These are phyloP conservation scores for Agonopterix heracliana DNA, from an alignment of 2,888 invertebrate genomes.

Conservation along the genomic window DNA sequence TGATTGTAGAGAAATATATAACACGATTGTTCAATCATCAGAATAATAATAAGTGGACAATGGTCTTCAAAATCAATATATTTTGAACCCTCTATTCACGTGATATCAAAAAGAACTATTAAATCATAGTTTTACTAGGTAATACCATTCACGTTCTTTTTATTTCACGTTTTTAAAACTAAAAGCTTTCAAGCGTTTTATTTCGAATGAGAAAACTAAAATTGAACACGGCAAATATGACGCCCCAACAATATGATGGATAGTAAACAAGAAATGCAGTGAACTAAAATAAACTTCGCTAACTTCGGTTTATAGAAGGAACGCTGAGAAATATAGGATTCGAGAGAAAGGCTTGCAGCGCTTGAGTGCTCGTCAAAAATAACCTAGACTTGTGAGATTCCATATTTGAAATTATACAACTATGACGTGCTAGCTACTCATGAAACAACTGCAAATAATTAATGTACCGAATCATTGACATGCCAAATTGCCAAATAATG, in stretches of 20 bases:
- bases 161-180: neutral
- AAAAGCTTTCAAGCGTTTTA: constrained; percentile 7
- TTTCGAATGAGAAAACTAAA: constrained; percentile 30
- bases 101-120: too few relatives aligned
- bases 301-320: constrained; percentile 41
- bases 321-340: constrained; percentile 40
- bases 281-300: constrained; percentile 56
- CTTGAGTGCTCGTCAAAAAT: constrained; percentile 47
- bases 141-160: neutral
- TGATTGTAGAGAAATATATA: too few relatives aligned
- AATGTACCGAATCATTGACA: too few relatives aligned
- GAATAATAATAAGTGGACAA: too few relatives aligned
- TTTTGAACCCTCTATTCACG: too few relatives aligned
- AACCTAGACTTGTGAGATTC: constrained; percentile 18
- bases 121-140: too few relatives aligned
- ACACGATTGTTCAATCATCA: too few relatives aligned
- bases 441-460: too few relatives aligned
- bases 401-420: too few relatives aligned
- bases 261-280: constrained; percentile 57
- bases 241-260: constrained; percentile 57
- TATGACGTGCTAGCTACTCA: too few relatives aligned
- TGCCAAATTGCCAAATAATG: too few relatives aligned
- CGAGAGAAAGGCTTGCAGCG: constrained; percentile 34
- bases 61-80: too few relatives aligned
- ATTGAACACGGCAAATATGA: constrained; percentile 46